Evolutionary conservation across 2,797 vertebrate species (phyloP).

Genomic region (Oophaga sylvatica): DNA sequence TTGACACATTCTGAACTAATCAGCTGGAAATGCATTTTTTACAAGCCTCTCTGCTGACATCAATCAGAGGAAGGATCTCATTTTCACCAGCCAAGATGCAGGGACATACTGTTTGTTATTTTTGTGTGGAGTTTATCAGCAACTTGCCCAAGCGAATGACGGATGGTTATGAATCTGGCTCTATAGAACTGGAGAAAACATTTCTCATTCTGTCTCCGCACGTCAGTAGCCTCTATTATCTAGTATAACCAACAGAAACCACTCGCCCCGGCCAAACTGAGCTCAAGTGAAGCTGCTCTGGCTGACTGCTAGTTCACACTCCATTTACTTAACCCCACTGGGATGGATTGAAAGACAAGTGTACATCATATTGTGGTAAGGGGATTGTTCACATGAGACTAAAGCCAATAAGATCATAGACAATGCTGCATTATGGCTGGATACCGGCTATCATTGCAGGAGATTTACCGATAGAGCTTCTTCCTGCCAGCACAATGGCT

Average conservation of each 20-base stretch:
- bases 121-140: slow-evolving; percentile 79
- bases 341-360: slow-evolving; percentile 25
- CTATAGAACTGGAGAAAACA: slow-evolving; percentile 74
- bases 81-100: slow-evolving; percentile 78
- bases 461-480: neutral
- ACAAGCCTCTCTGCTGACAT: slow-evolving; percentile 79
- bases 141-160: slow-evolving; percentile 77
- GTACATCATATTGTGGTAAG: neutral
- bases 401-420: neutral
- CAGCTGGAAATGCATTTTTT: slow-evolving; percentile 83
- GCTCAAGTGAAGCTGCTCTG: slow-evolving; percentile 62
- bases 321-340: slow-evolving; percentile 48
- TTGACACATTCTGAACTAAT: slow-evolving; percentile 83
- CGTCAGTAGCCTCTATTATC: slow-evolving; percentile 68
- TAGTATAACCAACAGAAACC: slow-evolving; percentile 66
- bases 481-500: too few species aligned
- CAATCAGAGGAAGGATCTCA: slow-evolving; percentile 81
- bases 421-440: neutral
- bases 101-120: slow-evolving; percentile 78
- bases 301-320: slow-evolving; percentile 25
- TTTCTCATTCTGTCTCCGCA: slow-evolving; percentile 73
- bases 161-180: slow-evolving; percentile 80
- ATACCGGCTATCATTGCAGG: neutral
- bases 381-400: slow-evolving; percentile 10
- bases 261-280: slow-evolving; percentile 63